A percentile compares a stretch with the other conserved stretches of the same genome.
These are phyloP conservation scores for Lipotes vexillifer DNA, from an alignment of 2,113 vertebrate species.

Conservation along the genomic window DNA sequence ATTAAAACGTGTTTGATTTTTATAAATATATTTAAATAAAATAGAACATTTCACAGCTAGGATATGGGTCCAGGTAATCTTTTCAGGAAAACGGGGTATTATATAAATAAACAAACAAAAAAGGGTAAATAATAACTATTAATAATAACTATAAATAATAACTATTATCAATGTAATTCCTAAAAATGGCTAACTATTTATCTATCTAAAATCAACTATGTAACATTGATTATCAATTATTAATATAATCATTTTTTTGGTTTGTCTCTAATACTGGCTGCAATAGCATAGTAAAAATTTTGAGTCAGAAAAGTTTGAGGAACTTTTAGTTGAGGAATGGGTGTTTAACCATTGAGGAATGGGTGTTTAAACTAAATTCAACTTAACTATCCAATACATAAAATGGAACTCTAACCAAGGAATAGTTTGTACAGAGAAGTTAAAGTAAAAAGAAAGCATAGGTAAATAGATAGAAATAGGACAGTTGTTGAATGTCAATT, in stretches of 20 bases:
- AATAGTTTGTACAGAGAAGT: not conserved
- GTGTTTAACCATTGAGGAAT: not conserved
- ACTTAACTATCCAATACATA: not conserved
- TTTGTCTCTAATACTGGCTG: not conserved
- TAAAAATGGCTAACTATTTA: not conserved
- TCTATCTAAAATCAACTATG: not conserved
- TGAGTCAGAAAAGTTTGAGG: not conserved
- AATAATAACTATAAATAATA: not conserved
- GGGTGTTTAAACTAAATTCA: not conserved
- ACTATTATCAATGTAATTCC: not conserved
- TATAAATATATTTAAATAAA: not conserved
- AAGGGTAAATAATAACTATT: not conserved
- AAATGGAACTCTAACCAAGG: not conserved
- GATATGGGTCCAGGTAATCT: not conserved
- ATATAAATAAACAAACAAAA: not conserved
- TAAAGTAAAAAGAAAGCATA: not conserved
- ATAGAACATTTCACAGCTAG: not conserved
- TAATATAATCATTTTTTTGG: not conserved
- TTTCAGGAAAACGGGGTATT: not conserved
- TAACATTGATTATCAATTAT: not conserved
- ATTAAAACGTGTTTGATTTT: conserved; percentile 39
- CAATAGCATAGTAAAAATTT: not conserved
- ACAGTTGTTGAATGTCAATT: not conserved
- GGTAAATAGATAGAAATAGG: not conserved
- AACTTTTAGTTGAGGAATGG: not conserved